A percentile compares a stretch with the other conserved stretches of the same genome.
phyloP scores from a whole-genome alignment of 1,140 invertebrate species.

The Heliconius congener region DNA sequence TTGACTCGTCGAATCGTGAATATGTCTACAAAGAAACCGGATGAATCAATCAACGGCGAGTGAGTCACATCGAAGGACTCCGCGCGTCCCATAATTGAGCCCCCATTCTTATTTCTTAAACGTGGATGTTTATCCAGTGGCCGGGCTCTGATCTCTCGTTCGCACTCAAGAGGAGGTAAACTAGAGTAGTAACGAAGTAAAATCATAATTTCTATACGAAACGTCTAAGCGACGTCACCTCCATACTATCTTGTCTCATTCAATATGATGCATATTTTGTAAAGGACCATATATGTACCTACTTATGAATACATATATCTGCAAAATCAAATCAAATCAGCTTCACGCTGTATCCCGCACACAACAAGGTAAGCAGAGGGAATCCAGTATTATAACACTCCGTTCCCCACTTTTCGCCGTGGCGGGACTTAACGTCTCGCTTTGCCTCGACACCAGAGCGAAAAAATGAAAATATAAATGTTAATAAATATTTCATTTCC shows the following conservation, averaged over 20 bases:
- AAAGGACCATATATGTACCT: neutral
- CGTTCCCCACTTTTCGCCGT: too few relatives aligned
- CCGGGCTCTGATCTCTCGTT: slow-evolving; percentile 49
- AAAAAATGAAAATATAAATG: too few relatives aligned
- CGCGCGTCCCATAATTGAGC: slow-evolving; percentile 52
- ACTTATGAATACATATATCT: too few relatives aligned
- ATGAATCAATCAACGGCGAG: slow-evolving; percentile 69
- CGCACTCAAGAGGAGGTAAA: slow-evolving; percentile 43
- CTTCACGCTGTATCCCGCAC: too few relatives aligned
- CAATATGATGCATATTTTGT: slow-evolving; percentile 11
- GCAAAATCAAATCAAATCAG: too few relatives aligned
- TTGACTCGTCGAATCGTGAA: slow-evolving; percentile 43
- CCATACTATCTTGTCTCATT: slow-evolving; percentile 46
- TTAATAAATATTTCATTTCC: too few relatives aligned
- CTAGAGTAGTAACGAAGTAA: slow-evolving; percentile 41
- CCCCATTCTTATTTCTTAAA: slow-evolving; percentile 49
- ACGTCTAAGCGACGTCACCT: slow-evolving; percentile 45
- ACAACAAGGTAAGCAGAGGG: too few relatives aligned
- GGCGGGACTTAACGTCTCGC: too few relatives aligned
- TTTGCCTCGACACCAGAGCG: too few relatives aligned
- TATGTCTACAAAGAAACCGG: slow-evolving; percentile 64
- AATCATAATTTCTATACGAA: slow-evolving; percentile 48
- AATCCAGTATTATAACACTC: too few relatives aligned
- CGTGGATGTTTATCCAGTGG: slow-evolving; percentile 49
- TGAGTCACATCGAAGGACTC: slow-evolving; percentile 60